A percentile compares a stretch with the other conserved stretches of the same genome.
Conservation (phyloP, 2,888 invertebrate species). For the Tryphoninae sp. region DNA sequence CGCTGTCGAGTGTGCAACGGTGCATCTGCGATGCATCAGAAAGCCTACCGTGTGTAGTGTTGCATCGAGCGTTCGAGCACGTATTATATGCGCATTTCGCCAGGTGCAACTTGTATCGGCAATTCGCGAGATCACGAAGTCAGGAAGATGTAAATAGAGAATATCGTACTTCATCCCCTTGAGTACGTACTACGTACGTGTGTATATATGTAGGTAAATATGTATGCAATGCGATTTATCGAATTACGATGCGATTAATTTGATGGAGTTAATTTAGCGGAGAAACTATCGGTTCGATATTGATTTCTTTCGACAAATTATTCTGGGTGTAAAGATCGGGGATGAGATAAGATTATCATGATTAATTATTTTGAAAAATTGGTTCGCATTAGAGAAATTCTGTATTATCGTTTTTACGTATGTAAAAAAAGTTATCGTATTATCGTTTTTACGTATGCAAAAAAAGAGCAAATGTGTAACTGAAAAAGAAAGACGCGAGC, state of each 20-base stretch:
- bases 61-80: constrained; percentile 26
- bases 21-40: constrained; percentile 49
- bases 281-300: too few species aligned
- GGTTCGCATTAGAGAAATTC: neutral
- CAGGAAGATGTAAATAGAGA: constrained; percentile 47
- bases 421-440: too few species aligned
- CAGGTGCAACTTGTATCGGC: constrained; percentile 50
- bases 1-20: constrained; percentile 55
- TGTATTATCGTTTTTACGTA: constrained; percentile 4
- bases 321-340: too few species aligned
- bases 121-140: constrained; percentile 47
- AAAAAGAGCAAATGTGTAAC: constrained; percentile 7
- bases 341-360: too few species aligned
- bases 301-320: too few species aligned
- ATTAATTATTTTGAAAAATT: neutral
- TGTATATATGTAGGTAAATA: constrained; percentile 7
- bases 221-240: constrained; percentile 8
- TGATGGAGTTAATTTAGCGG: neutral
- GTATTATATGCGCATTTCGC: constrained; percentile 51
- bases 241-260: neutral
- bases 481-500: constrained; percentile 23
- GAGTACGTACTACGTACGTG: constrained; percentile 15
- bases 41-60: constrained; percentile 3
- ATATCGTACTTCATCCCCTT: constrained; percentile 47
- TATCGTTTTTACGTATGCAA: constrained; percentile 1